Percentiles rank a stretch among this genome's conserved stretches.
These are phyloP conservation scores for Myotis planiceps DNA, from an alignment of 2,797 vertebrate genomes.

Conservation along the genomic window DNA sequence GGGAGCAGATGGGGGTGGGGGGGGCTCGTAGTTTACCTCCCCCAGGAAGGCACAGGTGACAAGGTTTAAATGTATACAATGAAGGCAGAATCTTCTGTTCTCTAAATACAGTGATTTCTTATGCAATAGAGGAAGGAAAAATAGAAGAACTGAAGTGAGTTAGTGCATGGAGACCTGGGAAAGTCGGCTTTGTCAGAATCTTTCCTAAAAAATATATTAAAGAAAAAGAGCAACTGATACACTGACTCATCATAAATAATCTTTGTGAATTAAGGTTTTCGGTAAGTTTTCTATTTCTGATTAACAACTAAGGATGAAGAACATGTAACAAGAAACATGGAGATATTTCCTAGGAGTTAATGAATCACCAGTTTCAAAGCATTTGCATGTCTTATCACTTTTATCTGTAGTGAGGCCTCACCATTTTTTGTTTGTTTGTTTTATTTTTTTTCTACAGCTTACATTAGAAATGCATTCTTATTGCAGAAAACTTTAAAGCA, in stretches of 20 bases:
- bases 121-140: neutral
- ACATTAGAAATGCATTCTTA: neutral
- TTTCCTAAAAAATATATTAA: neutral
- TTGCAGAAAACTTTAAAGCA: constrained; percentile 16
- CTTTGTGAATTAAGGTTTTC: neutral
- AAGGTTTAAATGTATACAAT: neutral
- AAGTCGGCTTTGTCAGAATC: neutral
- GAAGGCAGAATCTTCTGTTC: neutral
- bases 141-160: neutral
- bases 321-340: neutral
- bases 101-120: neutral
- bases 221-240: neutral
- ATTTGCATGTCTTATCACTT: neutral
- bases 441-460: neutral
- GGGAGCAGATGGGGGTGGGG: neutral
- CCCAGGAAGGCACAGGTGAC: fast-evolving
- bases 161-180: neutral
- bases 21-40: too few species aligned
- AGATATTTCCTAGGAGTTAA: neutral
- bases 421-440: neutral
- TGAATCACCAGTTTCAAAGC: neutral
- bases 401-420: neutral
- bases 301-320: neutral
- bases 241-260: neutral
- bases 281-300: neutral